Base-by-base conservation (phyloP, 2,797 vertebrate genomes). In the Phalloptychus januarius region DNA sequence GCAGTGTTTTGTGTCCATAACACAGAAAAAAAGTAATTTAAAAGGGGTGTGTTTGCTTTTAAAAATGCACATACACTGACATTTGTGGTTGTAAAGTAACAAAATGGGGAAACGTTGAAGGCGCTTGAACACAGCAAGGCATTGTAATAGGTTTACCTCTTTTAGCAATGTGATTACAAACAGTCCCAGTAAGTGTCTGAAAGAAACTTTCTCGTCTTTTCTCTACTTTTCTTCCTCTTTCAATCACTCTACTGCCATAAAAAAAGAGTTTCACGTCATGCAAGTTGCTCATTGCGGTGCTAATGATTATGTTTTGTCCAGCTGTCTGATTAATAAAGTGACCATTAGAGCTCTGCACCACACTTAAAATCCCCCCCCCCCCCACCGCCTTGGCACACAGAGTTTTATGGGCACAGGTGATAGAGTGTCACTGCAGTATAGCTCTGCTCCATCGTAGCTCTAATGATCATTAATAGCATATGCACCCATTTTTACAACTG, bases 301-400 rank as follows among this genome's bases (percentile, higher is more conserved):
- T 94, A 93, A 94, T 94, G 91, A 94, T 88, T 89, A 88, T 89
- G 92, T 91, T 94, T 94, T 92, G 86, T 86, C 87, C 84, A 81
- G 84, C 86, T 70, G 3, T 87, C 85, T 88, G 87, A 95, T 94
- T 85, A 86, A 90, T 89, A 86, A 91, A 90, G 82, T 87, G 79
- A 89, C 85, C 82, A 78, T 87, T 89, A 87, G 77, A 92, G 86
- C 78, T 31, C 80, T 28, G 70, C 75, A 71, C 83, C 81, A 76
- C 85, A 81, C 80, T 92, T 91, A 81, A 91, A 93, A 78, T 80
- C 79, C 77, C 85, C 87, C 86, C 85, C 87, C 86, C 50, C 48
- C 87, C 87, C 88, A 74, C 88, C 69, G 75, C 84, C 83, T 81
- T 44, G 54, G 73, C 72, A 65, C 45, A 38, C 44, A 75, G 75